Conservation (phyloP, 2,888 invertebrate species). For the Colostygia pectinataria region DNA sequence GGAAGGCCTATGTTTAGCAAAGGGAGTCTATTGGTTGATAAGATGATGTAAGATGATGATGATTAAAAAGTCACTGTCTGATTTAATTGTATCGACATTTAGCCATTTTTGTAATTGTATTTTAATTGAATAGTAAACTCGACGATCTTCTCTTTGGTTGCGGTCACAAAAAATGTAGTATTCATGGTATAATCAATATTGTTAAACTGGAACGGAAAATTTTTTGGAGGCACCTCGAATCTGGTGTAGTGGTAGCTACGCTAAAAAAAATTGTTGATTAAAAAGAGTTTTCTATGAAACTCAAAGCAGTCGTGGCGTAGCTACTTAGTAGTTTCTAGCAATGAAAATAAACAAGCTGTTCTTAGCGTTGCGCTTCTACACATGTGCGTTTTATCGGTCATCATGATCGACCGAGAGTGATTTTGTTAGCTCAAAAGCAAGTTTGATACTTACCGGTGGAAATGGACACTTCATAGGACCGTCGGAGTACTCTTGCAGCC, state of each 20-base stretch:
- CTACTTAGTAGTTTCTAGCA: no score
- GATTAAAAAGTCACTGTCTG: no score
- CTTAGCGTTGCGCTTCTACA: no score
- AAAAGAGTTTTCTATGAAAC: no score
- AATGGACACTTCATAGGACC: slow-evolving; percentile 22
- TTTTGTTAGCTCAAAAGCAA: background rate
- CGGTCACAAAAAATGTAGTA: slow-evolving; percentile 1
- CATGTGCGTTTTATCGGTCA: no score
- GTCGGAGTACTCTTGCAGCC: slow-evolving; percentile 23
- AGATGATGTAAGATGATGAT: no score
- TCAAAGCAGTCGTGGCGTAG: no score
- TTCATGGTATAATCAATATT: slow-evolving; percentile 21
- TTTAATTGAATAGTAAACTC: slow-evolving; percentile 13
- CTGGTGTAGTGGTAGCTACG: slow-evolving; percentile 9
- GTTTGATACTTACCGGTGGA: slow-evolving; percentile 17
- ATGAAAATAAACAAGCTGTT: no score
- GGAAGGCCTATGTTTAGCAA: no score
- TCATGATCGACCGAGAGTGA: no score
- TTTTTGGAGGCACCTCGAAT: slow-evolving; percentile 30
- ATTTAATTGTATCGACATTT: no score
- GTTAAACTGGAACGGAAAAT: slow-evolving; percentile 24
- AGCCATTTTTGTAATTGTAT: background rate
- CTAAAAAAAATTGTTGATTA: slow-evolving; percentile 7
- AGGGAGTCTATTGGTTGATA: no score
- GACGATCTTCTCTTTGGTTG: slow-evolving; percentile 22